Conservation (phyloP, 2,888 invertebrate species). For the Calameuta pallipes region DNA sequence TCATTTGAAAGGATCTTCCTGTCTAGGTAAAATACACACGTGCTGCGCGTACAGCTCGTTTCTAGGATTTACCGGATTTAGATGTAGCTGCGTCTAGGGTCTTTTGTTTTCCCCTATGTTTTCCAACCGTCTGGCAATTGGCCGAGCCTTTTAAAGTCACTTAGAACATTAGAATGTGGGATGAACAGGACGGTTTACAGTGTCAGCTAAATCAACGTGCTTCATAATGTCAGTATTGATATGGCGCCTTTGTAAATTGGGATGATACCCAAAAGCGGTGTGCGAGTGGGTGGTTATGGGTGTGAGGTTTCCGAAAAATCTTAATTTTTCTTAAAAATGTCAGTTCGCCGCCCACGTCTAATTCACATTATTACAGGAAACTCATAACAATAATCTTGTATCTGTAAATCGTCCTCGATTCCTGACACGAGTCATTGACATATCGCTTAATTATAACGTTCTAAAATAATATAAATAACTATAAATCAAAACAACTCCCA, state of each 20-base stretch:
- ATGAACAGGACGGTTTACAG: not conserved
- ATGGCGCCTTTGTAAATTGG: not conserved
- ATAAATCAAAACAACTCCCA: not conserved
- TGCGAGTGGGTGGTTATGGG: not conserved
- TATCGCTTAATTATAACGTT: not conserved
- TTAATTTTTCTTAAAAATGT: not conserved
- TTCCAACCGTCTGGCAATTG: not conserved
- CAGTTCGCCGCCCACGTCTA: not conserved
- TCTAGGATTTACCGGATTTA: not conserved
- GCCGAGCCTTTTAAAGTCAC: not conserved
- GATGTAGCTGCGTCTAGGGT: not conserved
- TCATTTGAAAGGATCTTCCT: slow-evolving; percentile 58
- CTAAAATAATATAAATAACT: not conserved
- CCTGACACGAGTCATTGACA: not conserved
- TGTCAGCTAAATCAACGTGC: not conserved
- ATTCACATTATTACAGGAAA: not conserved
- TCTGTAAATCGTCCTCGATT: not conserved
- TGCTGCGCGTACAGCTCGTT: not conserved
- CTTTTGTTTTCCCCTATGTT: not conserved
- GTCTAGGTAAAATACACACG: slow-evolving; percentile 58
- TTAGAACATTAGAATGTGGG: not conserved
- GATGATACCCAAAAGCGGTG: not conserved
- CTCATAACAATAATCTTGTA: not conserved
- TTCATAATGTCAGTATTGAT: not conserved
- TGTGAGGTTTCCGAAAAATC: not conserved